Base-by-base conservation (phyloP, 2,888 invertebrate species). In the Pseudococcus longispinus region DNA sequence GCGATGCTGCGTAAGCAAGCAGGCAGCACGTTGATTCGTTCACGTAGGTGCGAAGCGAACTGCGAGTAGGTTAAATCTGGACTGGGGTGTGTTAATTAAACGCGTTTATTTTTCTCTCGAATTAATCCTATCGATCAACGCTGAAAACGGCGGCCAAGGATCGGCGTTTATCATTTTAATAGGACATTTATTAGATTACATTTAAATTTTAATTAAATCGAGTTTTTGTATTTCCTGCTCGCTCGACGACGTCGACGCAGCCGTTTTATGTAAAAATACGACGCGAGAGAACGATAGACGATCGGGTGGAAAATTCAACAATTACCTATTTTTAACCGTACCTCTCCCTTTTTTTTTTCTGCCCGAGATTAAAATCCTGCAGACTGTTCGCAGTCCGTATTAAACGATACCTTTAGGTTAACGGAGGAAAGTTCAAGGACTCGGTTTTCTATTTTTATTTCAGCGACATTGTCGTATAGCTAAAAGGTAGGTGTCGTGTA, bases 171-270 rank as follows among this genome's bases (percentile, higher is more conserved):
- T 26, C 26, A 65, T 65, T 65, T 65, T 65, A 65, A 26, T 65
- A 11, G 65, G 65, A 65, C 26, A 20, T 65, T 65, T 65, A 65
- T 65, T 65, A 65, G 65, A 65, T 51, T n/a, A 51, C 4, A 51
- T 51, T 65, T 65, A 26, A 65, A 65, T 65, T 65, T 65, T 65
- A 65, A 65, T 65, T 65, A 65, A 65, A 65, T 65, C 65, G 11
- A 26, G 65, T 65, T 65, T 11, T 23, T 65, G 37, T 60, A 26
- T 26, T 65, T 65, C 65, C 65, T 65, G 65, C 15, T 51, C 51
- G 51, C 1, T 46, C 13, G 9, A 9, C 2, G 1, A 37, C 37
- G 37, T 8, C 37, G 37, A 37, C 37, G 37, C 37, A 37, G 4
- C 37, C 37, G 37, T 37, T n/a, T n/a, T n/a, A n/a, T 37, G 4